Conservation (phyloP, 2,113 vertebrate species). For the Laticauda colubrina region DNA sequence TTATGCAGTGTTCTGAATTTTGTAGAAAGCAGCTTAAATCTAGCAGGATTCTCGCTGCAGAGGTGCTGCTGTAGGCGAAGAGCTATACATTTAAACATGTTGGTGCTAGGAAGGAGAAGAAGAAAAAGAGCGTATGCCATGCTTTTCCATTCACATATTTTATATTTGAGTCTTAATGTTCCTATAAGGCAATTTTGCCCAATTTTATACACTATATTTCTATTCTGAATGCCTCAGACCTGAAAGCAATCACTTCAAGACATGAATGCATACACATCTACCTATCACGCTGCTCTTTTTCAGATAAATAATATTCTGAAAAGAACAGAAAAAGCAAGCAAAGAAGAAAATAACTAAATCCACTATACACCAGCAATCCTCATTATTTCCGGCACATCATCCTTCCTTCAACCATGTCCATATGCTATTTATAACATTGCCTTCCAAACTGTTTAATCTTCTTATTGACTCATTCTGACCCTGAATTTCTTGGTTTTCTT, state of each 20-base stretch:
- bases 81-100: background rate
- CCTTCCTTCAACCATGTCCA: background rate
- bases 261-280: background rate
- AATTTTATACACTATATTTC: background rate
- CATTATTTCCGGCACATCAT: background rate
- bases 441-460: background rate
- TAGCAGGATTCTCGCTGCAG: no score
- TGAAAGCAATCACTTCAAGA: background rate
- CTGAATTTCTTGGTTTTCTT: background rate
- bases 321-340: background rate
- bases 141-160: background rate
- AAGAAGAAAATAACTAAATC: background rate
- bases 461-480: background rate
- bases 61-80: background rate
- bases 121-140: background rate
- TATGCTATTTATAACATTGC: background rate
- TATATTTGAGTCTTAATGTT: background rate
- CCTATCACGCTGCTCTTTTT: background rate
- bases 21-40: background rate
- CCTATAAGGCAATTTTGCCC: background rate
- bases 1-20: background rate
- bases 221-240: background rate
- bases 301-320: background rate
- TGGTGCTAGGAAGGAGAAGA: background rate
- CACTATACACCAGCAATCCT: background rate